Base-by-base conservation (phyloP, 2,888 invertebrate genomes). In the Mythimna ferrago region DNA sequence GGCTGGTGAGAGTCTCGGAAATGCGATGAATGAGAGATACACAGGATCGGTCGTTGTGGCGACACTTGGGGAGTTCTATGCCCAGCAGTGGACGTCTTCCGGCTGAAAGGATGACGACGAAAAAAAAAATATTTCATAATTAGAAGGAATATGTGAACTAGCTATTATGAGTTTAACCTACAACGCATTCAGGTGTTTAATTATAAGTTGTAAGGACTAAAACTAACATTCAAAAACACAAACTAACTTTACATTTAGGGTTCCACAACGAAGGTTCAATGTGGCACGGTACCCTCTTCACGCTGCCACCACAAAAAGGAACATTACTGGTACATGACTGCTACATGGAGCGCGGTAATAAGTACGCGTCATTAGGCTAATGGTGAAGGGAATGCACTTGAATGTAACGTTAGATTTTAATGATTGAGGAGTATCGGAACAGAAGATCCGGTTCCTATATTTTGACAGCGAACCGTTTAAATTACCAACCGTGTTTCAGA, bases 341-440 rank as follows among this genome's bases (percentile, higher is more conserved):
- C 66, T 80, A 21, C 35, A 78, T 71, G 51, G 58, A 78, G 51
- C 80, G 66, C 60, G 58, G 19, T 77, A 68, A 71, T 81, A 79
- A 60, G 54, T 56, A 57, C 51, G 82, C 72, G 21, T 82, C 82
- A 82, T 80, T 80, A 78, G 51, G n/a, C 65, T 60, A 58, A 72
- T 69, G 68, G 44, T 9, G 35, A 41, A 41, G n/a, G 60, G 70
- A 51, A 62, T 69, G 56, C 53, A 41, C 48, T 66, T 57, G 19
- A 48, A 21, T 35, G 21, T 38, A 44, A 56, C 11, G 61, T 51
- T 78, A n/a, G 35, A 53, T 70, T 78, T 57, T 44, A 70, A 64
- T 76, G 63, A 79, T 79, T 64, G 26, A 71, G 10, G n/a, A 48
- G 19, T n/a, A 41, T 71, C 6, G 9, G 32, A 44, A 35, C 19